Conservation (phyloP, 2,797 vertebrate genomes). For the Epinephelus coioides region DNA sequence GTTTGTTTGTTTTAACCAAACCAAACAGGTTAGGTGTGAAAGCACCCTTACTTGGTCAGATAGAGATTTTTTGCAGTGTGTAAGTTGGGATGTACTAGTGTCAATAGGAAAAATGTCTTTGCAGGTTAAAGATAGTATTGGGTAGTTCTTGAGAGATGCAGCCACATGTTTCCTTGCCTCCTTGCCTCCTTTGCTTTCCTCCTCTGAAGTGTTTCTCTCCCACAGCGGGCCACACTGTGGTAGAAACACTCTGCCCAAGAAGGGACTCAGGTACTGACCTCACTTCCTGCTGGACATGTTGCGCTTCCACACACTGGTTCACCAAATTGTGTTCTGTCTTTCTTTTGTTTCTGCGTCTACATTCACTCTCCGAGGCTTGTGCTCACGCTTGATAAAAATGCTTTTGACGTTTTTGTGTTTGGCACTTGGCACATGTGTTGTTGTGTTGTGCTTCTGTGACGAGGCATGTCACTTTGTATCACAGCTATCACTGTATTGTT, state of each 20-base stretch:
- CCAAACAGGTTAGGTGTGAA: no score
- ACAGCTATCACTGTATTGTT: slow-evolving; percentile 43
- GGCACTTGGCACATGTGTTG: slow-evolving; percentile 59
- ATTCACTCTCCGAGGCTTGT: slow-evolving; percentile 59
- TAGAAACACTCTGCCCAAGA: slow-evolving; percentile 99
- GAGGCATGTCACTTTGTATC: slow-evolving; percentile 60
- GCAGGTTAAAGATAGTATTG: neutral
- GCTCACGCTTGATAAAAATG: slow-evolving; percentile 46
- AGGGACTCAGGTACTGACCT: slow-evolving; percentile 95
- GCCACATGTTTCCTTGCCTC: slow-evolving; percentile 52
- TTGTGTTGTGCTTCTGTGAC: slow-evolving; percentile 69
- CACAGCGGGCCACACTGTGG: slow-evolving; percentile 95
- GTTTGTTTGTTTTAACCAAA: no score
- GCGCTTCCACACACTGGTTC: slow-evolving; percentile 51
- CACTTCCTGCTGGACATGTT: slow-evolving; percentile 58
- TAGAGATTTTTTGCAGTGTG: slow-evolving; percentile 27
- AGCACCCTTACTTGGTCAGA: neutral
- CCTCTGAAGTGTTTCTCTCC: slow-evolving; percentile 88
- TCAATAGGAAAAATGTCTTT: neutral
- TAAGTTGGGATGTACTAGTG: neutral
- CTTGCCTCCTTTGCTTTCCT: slow-evolving; percentile 51
- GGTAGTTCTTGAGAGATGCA: slow-evolving; percentile 31
- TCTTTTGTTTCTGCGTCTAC: slow-evolving; percentile 32
- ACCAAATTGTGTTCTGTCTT: slow-evolving; percentile 47
- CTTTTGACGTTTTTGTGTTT: slow-evolving; percentile 48